phyloP scores from a whole-genome alignment of 1,140 invertebrate species.

The Drosophila micromelanica region DNA sequence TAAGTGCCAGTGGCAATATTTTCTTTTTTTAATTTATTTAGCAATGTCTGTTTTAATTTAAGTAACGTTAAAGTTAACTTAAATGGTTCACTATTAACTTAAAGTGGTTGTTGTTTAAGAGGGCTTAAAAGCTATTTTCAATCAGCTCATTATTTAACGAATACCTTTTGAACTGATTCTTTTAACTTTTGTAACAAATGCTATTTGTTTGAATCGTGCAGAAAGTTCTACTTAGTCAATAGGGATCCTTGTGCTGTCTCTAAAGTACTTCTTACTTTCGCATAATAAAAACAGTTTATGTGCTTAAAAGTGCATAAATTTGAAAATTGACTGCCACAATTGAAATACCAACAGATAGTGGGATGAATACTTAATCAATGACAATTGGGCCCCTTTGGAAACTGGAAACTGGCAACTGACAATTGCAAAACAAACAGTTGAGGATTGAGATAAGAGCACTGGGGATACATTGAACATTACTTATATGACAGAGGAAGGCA shows the following conservation, averaged over 20 bases:
- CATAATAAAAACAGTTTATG: not conserved
- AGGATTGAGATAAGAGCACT: not conserved
- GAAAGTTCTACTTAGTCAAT: no score
- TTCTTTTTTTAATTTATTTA: conserved; percentile 10
- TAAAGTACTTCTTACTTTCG: no score
- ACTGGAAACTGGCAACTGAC: conserved; percentile 8
- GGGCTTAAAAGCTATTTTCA: no score
- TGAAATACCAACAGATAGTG: not conserved
- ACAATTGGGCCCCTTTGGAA: conserved; percentile 1
- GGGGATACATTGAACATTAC: not conserved
- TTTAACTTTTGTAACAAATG: no score
- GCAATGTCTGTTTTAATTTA: conserved; percentile 4
- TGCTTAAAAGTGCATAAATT: not conserved
- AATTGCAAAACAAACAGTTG: conserved; percentile 1
- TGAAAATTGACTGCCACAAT: not conserved
- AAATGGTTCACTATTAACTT: not conserved
- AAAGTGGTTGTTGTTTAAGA: not conserved
- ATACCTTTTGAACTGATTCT: no score
- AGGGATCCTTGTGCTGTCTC: no score
- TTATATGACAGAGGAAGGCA: not conserved
- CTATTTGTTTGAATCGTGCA: no score
- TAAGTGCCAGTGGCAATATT: conserved; percentile 54
- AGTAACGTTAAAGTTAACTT: not conserved
- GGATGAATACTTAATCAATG: conserved; percentile 4
- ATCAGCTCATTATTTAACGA: no score